Evolutionary conservation across 2,113 vertebrate genomes (phyloP), one percentile per base, ranked within the genome.

Genomic region (Malurus cyaneus): DNA sequence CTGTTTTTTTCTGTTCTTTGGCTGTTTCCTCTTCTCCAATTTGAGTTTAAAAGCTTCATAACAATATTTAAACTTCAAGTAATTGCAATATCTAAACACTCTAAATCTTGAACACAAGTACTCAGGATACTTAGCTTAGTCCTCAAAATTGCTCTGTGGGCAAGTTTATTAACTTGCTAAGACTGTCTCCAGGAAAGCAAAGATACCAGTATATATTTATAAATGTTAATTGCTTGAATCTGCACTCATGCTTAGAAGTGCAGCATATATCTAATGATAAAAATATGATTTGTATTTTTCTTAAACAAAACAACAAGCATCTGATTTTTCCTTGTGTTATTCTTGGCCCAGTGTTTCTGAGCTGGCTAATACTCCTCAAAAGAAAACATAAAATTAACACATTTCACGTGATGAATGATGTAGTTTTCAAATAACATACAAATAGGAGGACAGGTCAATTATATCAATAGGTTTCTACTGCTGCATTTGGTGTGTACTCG

Each of bases 1-100:
- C 25, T 96, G 95, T 97, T 96, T 96, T 88, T 89, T 94, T 86
- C 74, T 94, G 59, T 59, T 84, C 29, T 89, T 96, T 95, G 86
- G 28, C 70, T 94, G 44, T 64, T 92, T 94, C 87, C 88, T 93
- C 34, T 76, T 64, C 36, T 89, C 71, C 8, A 29, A 79, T 65
- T 96, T 78, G 26, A 83, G 60, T 95, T 96, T 93, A 88, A 93
- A 95, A 95, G 72, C 94, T 83, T 78, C 61, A 80, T 79, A 91
- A 64, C 29, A 94, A 66, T 59, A 88, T 95, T 94, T 56, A 92
- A 69, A 73, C 46, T 88, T 64, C 44, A 93, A 89, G 41, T 73
- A 94, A 80, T 24, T 90, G 49, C 54, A 80, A 47, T 76, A 90
- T 78, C 65, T 86, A 97, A 93, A 77, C 83, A 91, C 69, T 15